A percentile compares a stretch with the other conserved stretches of the same genome.
Evolutionary conservation across 2,113 vertebrate genomes (phyloP).

Genomic region (Axis porcinus): DNA sequence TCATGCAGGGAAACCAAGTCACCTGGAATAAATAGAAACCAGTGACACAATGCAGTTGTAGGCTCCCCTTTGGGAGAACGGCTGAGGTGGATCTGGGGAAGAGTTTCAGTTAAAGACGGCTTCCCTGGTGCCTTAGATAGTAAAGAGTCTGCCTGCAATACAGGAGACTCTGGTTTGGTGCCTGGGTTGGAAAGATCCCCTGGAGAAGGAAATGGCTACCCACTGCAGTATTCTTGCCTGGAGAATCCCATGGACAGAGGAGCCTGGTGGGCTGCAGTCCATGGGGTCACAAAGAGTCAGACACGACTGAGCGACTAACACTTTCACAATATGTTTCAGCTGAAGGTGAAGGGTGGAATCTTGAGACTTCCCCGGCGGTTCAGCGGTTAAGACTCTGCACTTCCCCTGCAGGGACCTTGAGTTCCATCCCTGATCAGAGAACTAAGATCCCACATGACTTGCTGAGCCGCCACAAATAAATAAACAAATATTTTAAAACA

Average conservation of each 20-base stretch:
- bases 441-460: neutral
- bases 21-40: neutral
- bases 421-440: neutral
- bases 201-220: neutral
- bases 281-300: neutral
- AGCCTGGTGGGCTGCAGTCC: neutral
- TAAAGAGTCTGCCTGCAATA: neutral
- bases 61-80: neutral
- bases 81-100: neutral
- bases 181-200: neutral
- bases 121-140: neutral
- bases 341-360: neutral
- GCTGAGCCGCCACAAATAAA: neutral
- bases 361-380: neutral
- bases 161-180: neutral
- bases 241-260: neutral
- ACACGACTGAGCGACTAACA: neutral
- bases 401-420: neutral
- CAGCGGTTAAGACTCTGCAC: neutral
- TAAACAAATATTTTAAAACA: neutral
- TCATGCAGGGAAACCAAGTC: neutral
- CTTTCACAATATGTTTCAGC: neutral
- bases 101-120: neutral
- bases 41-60: rapidly evolving
- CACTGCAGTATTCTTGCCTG: neutral